phyloP scores from a whole-genome alignment of 2,113 vertebrate genomes.

The Oncorhynchus keta region DNA sequence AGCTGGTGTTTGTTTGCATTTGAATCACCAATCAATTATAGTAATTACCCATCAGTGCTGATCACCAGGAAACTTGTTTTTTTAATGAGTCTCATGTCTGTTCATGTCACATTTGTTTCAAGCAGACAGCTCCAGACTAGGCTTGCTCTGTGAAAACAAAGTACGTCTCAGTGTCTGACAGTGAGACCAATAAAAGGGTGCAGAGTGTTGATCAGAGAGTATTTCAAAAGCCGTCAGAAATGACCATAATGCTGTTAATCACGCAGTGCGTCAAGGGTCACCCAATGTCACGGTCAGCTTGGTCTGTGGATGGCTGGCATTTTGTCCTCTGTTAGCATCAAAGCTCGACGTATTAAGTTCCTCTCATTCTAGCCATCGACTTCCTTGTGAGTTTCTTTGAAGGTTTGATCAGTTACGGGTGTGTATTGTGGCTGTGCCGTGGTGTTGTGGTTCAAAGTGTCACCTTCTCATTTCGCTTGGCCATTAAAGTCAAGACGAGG shows the following conservation, averaged over 20 bases:
- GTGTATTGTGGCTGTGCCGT: conserved; percentile 31
- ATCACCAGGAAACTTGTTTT: conserved; percentile 20
- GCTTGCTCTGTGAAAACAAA: conserved; percentile 24
- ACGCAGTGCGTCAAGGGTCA: conserved; percentile 65
- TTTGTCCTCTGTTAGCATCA: conserved; percentile 56
- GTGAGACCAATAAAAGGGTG: conserved; percentile 53
- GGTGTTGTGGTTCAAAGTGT: conserved; percentile 66
- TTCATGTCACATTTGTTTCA: conserved; percentile 36
- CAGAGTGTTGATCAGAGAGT: conserved; percentile 66
- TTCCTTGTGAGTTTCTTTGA: conserved; percentile 64
- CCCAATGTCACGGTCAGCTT: conserved; percentile 59
- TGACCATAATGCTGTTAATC: conserved; percentile 69
- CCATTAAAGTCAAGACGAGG: conserved; percentile 60
- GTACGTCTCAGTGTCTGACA: conserved; percentile 49
- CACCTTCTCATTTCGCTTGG: conserved; percentile 54
- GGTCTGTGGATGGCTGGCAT: conserved; percentile 22
- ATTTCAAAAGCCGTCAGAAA: conserved; percentile 56
- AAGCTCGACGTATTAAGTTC: conserved; percentile 71
- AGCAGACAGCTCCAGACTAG: conserved; percentile 29
- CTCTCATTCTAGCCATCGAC: conserved; percentile 58
- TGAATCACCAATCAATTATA: conserved; percentile 31
- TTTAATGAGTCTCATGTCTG: conserved; percentile 52
- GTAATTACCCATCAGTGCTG: conserved; percentile 15
- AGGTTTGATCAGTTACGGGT: conserved; percentile 74
- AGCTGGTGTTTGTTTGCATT: conserved; percentile 54